phyloP scores from a whole-genome alignment of 2,888 invertebrate genomes.

The Alcis repandata region DNA sequence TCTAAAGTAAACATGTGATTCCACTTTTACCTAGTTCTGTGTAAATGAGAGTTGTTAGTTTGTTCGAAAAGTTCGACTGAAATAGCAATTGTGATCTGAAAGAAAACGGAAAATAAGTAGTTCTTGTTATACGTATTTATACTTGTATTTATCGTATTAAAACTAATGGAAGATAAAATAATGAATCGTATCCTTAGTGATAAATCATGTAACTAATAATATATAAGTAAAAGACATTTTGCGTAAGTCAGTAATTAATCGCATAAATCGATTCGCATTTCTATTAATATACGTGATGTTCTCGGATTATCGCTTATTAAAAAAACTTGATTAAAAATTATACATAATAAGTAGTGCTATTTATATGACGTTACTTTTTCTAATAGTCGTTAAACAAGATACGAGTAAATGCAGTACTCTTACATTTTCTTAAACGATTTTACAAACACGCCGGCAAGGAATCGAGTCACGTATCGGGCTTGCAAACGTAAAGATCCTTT shows the following conservation, averaged over 20 bases:
- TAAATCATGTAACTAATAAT: too few relatives aligned
- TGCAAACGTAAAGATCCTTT: slow-evolving; percentile 69
- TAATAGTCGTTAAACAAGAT: slow-evolving; percentile 4
- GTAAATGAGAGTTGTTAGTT: slow-evolving; percentile 19
- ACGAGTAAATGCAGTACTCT: slow-evolving; percentile 34
- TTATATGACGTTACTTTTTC: not conserved
- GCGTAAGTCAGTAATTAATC: too few relatives aligned
- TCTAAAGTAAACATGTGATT: slow-evolving; percentile 60
- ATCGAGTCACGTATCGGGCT: slow-evolving; percentile 72
- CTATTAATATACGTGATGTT: too few relatives aligned
- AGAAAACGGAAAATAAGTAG: slow-evolving; percentile 4
- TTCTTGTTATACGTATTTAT: too few relatives aligned
- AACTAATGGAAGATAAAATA: too few relatives aligned
- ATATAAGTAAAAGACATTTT: too few relatives aligned
- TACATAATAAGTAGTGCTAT: not conserved
- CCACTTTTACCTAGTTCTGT: slow-evolving; percentile 46
- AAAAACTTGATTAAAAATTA: too few relatives aligned
- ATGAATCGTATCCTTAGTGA: too few relatives aligned
- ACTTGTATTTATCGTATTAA: too few relatives aligned
- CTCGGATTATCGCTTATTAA: too few relatives aligned
- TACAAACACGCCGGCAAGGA: slow-evolving; percentile 58
- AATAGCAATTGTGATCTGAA: slow-evolving; percentile 18
- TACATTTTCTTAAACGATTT: slow-evolving; percentile 57
- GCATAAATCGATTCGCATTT: too few relatives aligned
- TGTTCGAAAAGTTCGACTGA: slow-evolving; percentile 31